These are phyloP conservation scores for Salvator merianae DNA, from an alignment of 2,113 vertebrate genomes.

Conservation along the genomic window DNA sequence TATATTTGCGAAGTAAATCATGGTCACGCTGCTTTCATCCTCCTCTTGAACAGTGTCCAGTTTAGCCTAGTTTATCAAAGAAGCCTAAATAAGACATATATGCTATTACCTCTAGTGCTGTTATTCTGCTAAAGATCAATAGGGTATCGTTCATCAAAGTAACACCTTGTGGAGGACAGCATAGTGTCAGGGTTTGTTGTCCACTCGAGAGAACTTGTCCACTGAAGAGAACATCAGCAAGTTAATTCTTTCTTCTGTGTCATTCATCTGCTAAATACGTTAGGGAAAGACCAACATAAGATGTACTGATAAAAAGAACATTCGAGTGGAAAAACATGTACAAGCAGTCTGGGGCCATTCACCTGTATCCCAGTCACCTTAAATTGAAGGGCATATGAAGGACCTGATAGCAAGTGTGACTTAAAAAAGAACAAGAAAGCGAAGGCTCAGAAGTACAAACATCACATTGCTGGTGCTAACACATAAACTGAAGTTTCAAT, in stretches of 20 bases:
- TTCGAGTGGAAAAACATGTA: constrained; percentile 28
- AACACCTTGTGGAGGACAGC: background rate
- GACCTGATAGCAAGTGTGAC: constrained; percentile 38
- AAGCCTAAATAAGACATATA: constrained; percentile 1
- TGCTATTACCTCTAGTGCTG: background rate
- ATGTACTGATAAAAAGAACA: constrained; percentile 19
- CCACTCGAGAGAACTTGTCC: constrained; percentile 6
- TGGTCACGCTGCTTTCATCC: background rate
- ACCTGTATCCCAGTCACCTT: constrained; percentile 23
- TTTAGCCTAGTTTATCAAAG: background rate
- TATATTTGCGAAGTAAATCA: too few species aligned
- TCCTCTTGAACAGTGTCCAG: background rate
- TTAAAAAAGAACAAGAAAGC: background rate
- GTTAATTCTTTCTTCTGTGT: constrained; percentile 15
- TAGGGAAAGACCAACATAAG: constrained; percentile 23
- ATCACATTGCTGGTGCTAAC: constrained; percentile 42
- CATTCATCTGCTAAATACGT: constrained; percentile 11
- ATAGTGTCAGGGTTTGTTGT: background rate
- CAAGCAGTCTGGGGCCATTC: constrained; percentile 21
- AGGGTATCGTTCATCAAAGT: background rate
- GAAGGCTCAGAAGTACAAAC: constrained; percentile 54
- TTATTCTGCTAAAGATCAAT: background rate
- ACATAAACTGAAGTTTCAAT: constrained; percentile 26
- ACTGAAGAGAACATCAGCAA: constrained; percentile 22
- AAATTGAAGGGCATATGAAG: constrained; percentile 32